Base-by-base conservation (phyloP, 2,797 vertebrate species). In the Poecilia wingei region DNA sequence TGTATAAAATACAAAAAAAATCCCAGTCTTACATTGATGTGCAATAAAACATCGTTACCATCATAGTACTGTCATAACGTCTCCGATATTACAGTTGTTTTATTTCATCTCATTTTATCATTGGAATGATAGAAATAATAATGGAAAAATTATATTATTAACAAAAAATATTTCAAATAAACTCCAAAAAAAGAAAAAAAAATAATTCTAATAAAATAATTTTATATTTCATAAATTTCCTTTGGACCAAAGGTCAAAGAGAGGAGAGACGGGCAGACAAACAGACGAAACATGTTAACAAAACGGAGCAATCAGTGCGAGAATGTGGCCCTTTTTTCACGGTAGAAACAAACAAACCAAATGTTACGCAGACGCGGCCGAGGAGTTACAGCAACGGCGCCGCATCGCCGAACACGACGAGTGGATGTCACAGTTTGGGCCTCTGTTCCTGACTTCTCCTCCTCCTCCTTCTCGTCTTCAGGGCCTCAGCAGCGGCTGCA, bases 1-100 rank as follows among this genome's bases (percentile, higher is more conserved):
- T 89, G 93, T 97, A 96, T 95, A 97, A 97, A 97, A 97, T 97
- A 97, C 76, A 94, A 97, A 97, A 97, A 93, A 97, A 97, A 93
- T 33, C 4, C 5, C 13, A 93, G 93, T 96, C 94, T 93, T 90
- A 86, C 92, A 96, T 94, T 92, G 86, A 96, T 96, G 96, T 96
- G 96, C 94, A 95, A 96, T 95, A 95, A 73, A 84, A 82, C 84
- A 90, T 89, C 72, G 81, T 92, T 88, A 93, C 92, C 88, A 93
- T 94, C 89, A 91, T 76, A 80, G 84, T 86, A 75, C 77, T 79
- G 89, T 92, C 77, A 88, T 89, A 72, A 84, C 87, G 88, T 89
- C 84, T 75, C 84, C 84, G 88, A 91, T 89, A 53, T 90, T 85
- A 90, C 75, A 85, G 86, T 79, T 89, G 89, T 84, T 74, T 86